Conservation (phyloP, 1,140 invertebrate genomes). For the Hylyphantes graminicola region DNA sequence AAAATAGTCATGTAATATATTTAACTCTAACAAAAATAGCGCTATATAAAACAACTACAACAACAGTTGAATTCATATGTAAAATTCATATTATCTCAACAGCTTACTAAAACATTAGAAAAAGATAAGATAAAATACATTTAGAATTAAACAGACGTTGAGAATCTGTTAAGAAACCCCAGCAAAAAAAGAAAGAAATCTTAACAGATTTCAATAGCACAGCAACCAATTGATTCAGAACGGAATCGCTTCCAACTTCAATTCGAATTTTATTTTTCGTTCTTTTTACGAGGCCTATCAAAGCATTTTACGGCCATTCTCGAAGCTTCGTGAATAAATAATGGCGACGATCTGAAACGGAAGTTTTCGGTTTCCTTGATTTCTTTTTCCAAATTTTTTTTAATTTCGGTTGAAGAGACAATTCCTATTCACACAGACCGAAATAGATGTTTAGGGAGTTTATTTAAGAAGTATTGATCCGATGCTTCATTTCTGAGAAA, state of each 20-base stretch:
- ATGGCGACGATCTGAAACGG: constrained; percentile 30
- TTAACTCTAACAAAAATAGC: no score
- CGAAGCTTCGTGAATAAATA: constrained; percentile 31
- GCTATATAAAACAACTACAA: no score
- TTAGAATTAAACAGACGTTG: neutral
- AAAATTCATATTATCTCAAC: no score
- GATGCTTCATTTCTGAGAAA: no score
- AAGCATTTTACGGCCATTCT: constrained; percentile 15
- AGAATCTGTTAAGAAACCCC: neutral
- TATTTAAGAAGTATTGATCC: no score
- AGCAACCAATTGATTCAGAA: constrained; percentile 25
- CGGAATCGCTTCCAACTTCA: constrained; percentile 22
- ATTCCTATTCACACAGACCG: neutral
- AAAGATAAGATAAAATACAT: neutral
- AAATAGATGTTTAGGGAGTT: no score
- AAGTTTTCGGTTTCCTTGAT: neutral
- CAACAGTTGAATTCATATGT: no score
- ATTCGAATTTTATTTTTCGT: neutral
- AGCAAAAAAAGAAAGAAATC: neutral
- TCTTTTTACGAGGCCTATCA: constrained; percentile 36
- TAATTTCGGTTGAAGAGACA: neutral
- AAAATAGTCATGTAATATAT: no score
- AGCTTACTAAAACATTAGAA: neutral
- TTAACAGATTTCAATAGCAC: constrained; percentile 1
- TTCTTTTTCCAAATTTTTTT: neutral